Evolutionary conservation across 1,140 invertebrate genomes (phyloP), one percentile per base, ranked within the genome.

Genomic region (Asbolus verrucosus): DNA sequence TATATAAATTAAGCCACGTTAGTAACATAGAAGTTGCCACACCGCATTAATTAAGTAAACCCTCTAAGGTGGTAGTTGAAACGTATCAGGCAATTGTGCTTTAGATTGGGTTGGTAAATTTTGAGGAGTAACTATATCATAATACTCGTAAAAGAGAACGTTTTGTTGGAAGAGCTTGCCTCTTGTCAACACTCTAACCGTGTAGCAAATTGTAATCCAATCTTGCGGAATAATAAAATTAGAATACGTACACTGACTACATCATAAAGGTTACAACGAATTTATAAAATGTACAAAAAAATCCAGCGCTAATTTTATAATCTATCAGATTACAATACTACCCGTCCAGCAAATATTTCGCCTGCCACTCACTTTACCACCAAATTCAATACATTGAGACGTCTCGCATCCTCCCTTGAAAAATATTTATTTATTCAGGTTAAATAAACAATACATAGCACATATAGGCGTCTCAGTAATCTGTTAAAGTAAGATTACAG

Each of bases 1-100:
- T 43, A 69, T 63, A 69, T 62, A 69, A 62, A 69, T 69, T 69
- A 43, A 69, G 46, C 67, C 27, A 69, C 41, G 54, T 69, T 69
- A 69, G 67, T 46, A 62, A 24, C 59, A 69, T 63, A 69, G 67
- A 60, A 69, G 67, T 69, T 69, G 59, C 67, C 67, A 62, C 67
- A 69, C 54, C 59, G 67, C 67, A 69, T 69, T 69, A 69, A 69
- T 69, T 69, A 69, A 69, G 33, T 62, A 21, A 69, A 69, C 54
- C 67, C 67, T 69, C 67, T 33, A 69, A 69, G 67, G 54, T 69
- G 67, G 67, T 62, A 62, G 67, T 69, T 69, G 59, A 62, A 69
- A 69, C 41, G 67, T 69, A 69, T 69, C 61, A 69, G 59, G 67
- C 67, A 69, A 69, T 69, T 69, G 67, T 69, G 59, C 61, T 63